Evolutionary conservation across 1,140 invertebrate genomes (phyloP).

Genomic region (Ostrea edulis): DNA sequence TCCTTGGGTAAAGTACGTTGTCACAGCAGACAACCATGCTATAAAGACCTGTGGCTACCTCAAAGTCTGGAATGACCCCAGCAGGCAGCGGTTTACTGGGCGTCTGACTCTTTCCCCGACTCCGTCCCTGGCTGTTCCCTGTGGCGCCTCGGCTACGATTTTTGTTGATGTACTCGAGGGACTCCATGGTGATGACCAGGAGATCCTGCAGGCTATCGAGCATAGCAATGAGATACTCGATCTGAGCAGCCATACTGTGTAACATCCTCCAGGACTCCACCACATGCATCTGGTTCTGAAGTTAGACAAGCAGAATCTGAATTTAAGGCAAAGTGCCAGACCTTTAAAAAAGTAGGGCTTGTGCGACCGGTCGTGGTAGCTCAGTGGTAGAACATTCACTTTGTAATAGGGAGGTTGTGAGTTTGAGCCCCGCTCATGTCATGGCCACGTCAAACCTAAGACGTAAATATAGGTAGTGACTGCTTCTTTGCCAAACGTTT

Average conservation of each 20-base stretch:
- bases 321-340: too few species aligned
- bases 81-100: background rate
- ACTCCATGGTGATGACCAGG: slow-evolving; percentile 64
- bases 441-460: too few species aligned
- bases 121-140: background rate
- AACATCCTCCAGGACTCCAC: slow-evolving; percentile 72
- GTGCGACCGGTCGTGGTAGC: too few species aligned
- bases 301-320: too few species aligned
- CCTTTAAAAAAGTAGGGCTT: too few species aligned
- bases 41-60: background rate
- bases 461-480: too few species aligned
- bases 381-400: too few species aligned
- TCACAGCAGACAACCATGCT: too few species aligned
- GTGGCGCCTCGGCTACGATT: background rate
- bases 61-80: slow-evolving; percentile 27
- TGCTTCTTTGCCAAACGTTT: too few species aligned
- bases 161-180: slow-evolving; percentile 17
- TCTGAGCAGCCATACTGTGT: slow-evolving; percentile 70
- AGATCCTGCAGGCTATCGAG: slow-evolving; percentile 70
- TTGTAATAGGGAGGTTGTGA: too few species aligned
- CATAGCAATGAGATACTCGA: slow-evolving; percentile 69
- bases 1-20: too few species aligned
- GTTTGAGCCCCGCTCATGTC: too few species aligned
- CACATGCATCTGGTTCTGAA: slow-evolving; percentile 57
- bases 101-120: background rate